A percentile compares a stretch with the other conserved stretches of the same genome.
Conservation (phyloP, 2,113 vertebrate genomes). For the Danionella cerebrum region DNA sequence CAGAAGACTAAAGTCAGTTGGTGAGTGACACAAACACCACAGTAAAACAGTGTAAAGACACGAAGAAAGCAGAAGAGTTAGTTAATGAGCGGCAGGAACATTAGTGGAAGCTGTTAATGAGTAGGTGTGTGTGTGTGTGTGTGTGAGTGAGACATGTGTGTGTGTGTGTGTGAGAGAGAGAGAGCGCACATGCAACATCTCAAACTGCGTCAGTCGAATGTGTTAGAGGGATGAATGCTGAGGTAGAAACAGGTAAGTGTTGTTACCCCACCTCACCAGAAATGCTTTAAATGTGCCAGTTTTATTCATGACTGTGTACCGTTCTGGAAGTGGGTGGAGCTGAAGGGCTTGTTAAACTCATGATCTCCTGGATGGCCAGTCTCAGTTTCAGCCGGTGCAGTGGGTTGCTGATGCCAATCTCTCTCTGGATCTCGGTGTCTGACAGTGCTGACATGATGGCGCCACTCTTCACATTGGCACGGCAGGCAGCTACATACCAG, state of each 20-base stretch:
- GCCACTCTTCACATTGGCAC: slow-evolving; percentile 94
- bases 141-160: too few relatives aligned
- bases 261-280: too few relatives aligned
- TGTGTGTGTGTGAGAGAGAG: too few relatives aligned
- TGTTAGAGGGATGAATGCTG: too few relatives aligned
- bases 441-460: slow-evolving; percentile 97
- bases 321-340: slow-evolving; percentile 93
- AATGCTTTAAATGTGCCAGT: too few relatives aligned
- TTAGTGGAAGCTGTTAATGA: slow-evolving; percentile 75
- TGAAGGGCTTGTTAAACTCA: slow-evolving; percentile 94
- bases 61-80: slow-evolving; percentile 68
- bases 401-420: slow-evolving; percentile 96
- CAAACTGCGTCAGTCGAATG: too few relatives aligned
- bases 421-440: slow-evolving; percentile 94
- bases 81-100: slow-evolving; percentile 24
- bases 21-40: slow-evolving; percentile 31
- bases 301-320: slow-evolving; percentile 64
- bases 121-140: slow-evolving; percentile 61
- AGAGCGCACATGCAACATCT: too few relatives aligned
- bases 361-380: slow-evolving; percentile 96
- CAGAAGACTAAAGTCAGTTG: slow-evolving; percentile 80
- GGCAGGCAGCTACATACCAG: slow-evolving; percentile 95
- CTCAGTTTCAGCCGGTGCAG: slow-evolving; percentile 89
- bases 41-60: slow-evolving; percentile 57
- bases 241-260: too few relatives aligned